phyloP scores from a whole-genome alignment of 2,113 vertebrate species.

The Xenus cinereus region DNA sequence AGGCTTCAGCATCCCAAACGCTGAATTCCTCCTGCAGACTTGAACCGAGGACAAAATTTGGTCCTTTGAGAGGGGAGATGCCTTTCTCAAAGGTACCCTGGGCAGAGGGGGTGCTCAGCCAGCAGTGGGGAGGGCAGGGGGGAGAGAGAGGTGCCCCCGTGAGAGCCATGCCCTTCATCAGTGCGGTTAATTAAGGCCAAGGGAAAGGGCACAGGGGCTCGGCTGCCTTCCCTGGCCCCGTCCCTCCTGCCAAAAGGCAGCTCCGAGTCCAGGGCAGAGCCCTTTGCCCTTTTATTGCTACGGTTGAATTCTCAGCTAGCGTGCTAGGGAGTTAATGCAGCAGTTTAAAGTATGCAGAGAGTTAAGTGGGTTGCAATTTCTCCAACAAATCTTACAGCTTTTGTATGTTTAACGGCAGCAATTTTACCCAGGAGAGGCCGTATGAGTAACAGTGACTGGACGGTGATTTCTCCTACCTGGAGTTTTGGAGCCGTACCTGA shows the following conservation, averaged over 20 bases:
- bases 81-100: not conserved
- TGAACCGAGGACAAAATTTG: not conserved
- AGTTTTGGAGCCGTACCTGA: rapidly evolving
- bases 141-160: not conserved
- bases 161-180: not conserved
- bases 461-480: not conserved
- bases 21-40: not conserved
- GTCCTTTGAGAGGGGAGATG: not conserved
- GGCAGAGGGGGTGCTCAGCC: not conserved
- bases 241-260: not conserved
- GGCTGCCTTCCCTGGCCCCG: not conserved
- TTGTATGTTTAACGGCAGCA: not conserved
- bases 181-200: not conserved
- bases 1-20: not conserved
- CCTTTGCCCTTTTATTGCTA: not conserved
- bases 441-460: not conserved
- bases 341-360: not conserved
- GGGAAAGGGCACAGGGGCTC: not conserved
- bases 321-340: not conserved
- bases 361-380: not conserved
- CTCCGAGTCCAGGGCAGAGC: not conserved
- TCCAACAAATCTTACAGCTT: not conserved
- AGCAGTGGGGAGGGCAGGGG: too few relatives aligned
- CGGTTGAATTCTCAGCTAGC: not conserved
- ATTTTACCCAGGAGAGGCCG: not conserved